Percentiles rank a stretch among this genome's conserved stretches.
These are phyloP conservation scores for Andricus grossulariae DNA, from an alignment of 1,140 invertebrate genomes.

Conservation along the genomic window DNA sequence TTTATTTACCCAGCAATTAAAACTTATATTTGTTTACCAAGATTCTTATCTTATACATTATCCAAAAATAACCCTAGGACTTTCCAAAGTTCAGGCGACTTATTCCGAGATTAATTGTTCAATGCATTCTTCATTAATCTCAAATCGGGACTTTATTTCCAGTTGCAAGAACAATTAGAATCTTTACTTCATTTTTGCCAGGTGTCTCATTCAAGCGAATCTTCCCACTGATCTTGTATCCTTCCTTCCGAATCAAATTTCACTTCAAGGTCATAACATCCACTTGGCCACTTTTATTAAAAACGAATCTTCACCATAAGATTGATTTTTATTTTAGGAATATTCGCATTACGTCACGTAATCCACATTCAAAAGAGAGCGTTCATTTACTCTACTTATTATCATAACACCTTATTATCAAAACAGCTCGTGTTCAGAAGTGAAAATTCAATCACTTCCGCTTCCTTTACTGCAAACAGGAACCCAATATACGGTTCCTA, in stretches of 20 bases:
- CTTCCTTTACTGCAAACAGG: conserved; percentile 18
- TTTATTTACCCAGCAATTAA: no score
- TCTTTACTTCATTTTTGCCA: neutral
- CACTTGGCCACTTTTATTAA: conserved; percentile 8
- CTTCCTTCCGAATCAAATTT: conserved; percentile 19
- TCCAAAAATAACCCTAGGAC: no score
- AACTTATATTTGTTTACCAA: no score
- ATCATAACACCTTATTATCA: conserved; percentile 3
- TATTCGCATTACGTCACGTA: conserved; percentile 14
- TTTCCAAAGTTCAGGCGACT: no score
- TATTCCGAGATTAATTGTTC: no score
- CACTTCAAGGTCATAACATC: conserved; percentile 23
- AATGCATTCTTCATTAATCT: no score
- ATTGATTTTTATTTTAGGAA: conserved; percentile 15
- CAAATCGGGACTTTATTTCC: no score
- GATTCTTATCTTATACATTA: no score
- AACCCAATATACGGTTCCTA: no score
- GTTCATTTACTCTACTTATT: conserved; percentile 18
- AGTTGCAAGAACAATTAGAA: neutral
- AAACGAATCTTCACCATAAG: conserved; percentile 20
- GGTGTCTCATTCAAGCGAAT: neutral
- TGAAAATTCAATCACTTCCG: conserved; percentile 16
- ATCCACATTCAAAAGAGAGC: conserved; percentile 1
- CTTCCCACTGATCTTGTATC: conserved; percentile 2
- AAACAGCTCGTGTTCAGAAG: conserved; percentile 4